phyloP scores from a whole-genome alignment of 2,113 vertebrate genomes.

The Sceloporus tristichus region DNA sequence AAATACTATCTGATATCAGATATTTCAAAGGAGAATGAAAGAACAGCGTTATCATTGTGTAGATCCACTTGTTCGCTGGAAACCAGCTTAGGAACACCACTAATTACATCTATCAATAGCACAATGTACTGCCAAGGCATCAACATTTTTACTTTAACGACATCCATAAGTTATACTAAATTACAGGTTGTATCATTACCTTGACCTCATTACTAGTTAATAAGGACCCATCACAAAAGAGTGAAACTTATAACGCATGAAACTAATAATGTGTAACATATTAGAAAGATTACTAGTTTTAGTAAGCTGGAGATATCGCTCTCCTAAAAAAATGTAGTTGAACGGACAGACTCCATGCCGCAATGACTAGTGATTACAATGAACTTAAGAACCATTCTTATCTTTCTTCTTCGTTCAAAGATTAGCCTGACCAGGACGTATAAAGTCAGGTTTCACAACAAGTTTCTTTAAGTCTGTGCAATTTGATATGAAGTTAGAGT shows the following conservation, averaged over 20 bases:
- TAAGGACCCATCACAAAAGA: neutral
- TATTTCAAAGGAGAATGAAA: neutral
- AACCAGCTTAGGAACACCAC: neutral
- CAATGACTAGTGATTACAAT: neutral
- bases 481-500: neutral
- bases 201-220: neutral
- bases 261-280: neutral
- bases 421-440: neutral
- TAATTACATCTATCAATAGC: neutral
- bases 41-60: neutral
- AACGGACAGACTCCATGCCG: neutral
- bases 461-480: neutral
- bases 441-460: neutral
- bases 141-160: neutral
- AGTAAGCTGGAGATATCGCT: neutral
- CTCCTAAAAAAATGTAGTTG: neutral
- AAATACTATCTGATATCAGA: too few species aligned
- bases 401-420: neutral
- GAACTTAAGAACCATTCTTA: neutral
- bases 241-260: neutral
- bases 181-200: neutral
- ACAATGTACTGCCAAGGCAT: too few species aligned
- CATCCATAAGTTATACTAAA: neutral
- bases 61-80: neutral
- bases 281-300: neutral